Conservation (phyloP, 2,113 vertebrate species). For the Centrocercus urophasianus region DNA sequence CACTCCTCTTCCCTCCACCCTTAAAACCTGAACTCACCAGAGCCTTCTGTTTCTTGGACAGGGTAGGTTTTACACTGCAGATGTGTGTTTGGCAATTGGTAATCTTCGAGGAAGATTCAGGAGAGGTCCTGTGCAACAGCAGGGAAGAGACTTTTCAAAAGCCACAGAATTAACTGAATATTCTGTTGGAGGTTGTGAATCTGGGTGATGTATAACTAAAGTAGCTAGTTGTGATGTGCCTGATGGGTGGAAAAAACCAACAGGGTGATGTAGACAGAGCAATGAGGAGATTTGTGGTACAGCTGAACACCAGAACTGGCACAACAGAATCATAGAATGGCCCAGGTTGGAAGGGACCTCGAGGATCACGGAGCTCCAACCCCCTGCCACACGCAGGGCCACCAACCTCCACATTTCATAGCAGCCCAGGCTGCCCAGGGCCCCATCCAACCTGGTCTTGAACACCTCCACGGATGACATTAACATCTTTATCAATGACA, state of each 20-base stretch:
- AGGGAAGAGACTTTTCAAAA: neutral
- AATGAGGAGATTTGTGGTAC: neutral
- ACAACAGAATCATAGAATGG: no score
- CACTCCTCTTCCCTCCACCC: neutral
- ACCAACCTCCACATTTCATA: no score
- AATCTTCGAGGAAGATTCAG: neutral
- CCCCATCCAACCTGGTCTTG: no score
- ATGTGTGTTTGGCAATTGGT: neutral
- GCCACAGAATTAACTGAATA: neutral
- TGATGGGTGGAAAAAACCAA: neutral
- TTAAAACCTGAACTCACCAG: constrained; percentile 44
- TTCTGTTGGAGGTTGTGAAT: neutral
- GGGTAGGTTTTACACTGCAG: neutral
- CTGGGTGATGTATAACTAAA: no score
- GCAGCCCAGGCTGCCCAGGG: no score
- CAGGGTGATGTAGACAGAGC: neutral
- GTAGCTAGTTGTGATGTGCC: neutral
- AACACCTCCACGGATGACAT: no score
- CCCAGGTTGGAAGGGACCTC: no score
- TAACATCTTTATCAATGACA: no score
- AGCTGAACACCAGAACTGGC: neutral
- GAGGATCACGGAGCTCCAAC: no score
- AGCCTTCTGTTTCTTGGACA: constrained; percentile 28
- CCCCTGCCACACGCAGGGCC: no score
- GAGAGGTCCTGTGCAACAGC: constrained; percentile 1